Evolutionary conservation across 2,113 vertebrate genomes (phyloP).

Genomic region (Cheilinus undulatus): DNA sequence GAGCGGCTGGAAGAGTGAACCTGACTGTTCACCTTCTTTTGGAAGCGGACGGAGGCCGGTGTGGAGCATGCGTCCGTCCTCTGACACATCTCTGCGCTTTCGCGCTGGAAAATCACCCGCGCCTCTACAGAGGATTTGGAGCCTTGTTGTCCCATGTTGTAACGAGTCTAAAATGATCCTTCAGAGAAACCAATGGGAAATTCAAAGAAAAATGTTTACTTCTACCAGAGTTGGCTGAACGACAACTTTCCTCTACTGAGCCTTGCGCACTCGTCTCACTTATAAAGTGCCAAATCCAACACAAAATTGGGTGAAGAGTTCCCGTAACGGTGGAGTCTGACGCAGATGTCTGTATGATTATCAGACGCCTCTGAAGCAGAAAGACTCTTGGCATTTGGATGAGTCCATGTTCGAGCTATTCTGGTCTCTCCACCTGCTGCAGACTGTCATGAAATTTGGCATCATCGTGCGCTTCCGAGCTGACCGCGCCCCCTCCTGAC

Average conservation of each 20-base stretch:
- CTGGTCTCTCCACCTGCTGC: constrained; percentile 70
- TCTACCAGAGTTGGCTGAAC: not conserved
- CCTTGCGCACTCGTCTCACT: not conserved
- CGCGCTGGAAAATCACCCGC: constrained; percentile 54
- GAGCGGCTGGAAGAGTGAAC: constrained; percentile 4
- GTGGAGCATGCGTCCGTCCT: constrained; percentile 40
- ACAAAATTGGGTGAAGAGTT: constrained; percentile 28
- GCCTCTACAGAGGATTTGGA: constrained; percentile 69
- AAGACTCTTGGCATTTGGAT: constrained; percentile 17
- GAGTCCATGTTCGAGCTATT: constrained; percentile 66
- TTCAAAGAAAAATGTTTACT: not conserved
- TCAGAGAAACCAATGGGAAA: not conserved
- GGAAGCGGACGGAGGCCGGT: constrained; percentile 39
- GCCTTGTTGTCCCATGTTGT: constrained; percentile 78
- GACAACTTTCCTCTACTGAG: not conserved
- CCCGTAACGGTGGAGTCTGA: constrained; percentile 64
- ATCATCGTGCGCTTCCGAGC: constrained; percentile 25
- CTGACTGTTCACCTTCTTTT: constrained; percentile 42
- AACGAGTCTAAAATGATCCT: not conserved
- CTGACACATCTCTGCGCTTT: constrained; percentile 15
- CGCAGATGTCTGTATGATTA: constrained; percentile 31
- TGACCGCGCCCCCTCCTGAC: not conserved
- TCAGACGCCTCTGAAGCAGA: constrained; percentile 14
- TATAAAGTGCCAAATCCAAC: constrained; percentile 35
- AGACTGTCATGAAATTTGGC: constrained; percentile 50